Percentiles rank a stretch among this genome's conserved stretches.
Evolutionary conservation across 2,797 vertebrate genomes (phyloP).

Genomic region (Morelia viridis): DNA sequence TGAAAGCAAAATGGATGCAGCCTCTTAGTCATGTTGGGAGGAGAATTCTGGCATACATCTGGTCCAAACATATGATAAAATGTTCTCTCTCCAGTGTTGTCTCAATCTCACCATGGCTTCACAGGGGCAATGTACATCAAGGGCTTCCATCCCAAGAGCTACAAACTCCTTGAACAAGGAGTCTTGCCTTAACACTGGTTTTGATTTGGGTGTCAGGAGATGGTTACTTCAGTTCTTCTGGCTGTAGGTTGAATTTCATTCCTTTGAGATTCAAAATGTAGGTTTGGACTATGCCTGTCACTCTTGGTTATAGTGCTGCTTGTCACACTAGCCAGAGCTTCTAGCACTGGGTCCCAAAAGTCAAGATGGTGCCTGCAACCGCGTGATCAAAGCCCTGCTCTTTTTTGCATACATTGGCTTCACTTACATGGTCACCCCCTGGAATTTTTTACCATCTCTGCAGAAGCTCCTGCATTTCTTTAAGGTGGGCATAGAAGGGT

Average conservation of each 20-base stretch:
- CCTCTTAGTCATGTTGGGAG: neutral
- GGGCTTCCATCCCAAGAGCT: neutral
- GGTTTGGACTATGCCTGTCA: neutral
- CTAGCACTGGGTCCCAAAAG: too few relatives aligned
- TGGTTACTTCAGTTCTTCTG: neutral
- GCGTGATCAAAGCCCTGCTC: too few relatives aligned
- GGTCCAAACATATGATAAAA: neutral
- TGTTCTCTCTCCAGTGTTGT: neutral
- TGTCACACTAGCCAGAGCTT: too few relatives aligned
- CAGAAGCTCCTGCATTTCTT: too few relatives aligned
- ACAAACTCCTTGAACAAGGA: neutral
- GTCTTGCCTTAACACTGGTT: neutral
- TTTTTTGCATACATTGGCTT: too few relatives aligned
- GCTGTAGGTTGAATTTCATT: neutral
- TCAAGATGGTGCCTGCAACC: too few relatives aligned
- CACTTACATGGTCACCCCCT: too few relatives aligned
- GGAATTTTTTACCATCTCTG: too few relatives aligned
- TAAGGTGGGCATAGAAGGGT: neutral
- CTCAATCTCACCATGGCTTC: too few relatives aligned
- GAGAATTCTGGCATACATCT: neutral
- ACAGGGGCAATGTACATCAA: neutral
- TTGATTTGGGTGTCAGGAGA: neutral
- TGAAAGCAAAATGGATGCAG: neutral
- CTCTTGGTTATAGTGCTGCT: neutral
- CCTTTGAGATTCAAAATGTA: neutral